phyloP scores from a whole-genome alignment of 2,113 vertebrate genomes.

The Leptodactylus fuscus region DNA sequence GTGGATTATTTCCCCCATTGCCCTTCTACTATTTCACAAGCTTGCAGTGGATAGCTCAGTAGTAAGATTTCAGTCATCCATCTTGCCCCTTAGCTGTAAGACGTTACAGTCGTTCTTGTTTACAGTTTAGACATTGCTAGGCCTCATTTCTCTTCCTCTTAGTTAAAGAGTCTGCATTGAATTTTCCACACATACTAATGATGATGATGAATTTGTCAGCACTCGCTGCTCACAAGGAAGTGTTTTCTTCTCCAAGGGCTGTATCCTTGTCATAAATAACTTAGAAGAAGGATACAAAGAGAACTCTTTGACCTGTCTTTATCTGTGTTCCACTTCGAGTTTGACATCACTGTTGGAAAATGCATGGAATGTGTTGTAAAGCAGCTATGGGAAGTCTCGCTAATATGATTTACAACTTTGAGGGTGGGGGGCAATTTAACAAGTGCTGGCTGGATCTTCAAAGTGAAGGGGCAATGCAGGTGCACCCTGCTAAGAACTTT shows the following conservation, averaged over 20 bases:
- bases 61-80: neutral
- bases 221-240: neutral
- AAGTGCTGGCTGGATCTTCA: slow-evolving; percentile 65
- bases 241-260: slow-evolving; percentile 57
- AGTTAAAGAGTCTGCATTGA: neutral
- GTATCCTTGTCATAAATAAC: slow-evolving; percentile 60
- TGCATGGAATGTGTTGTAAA: slow-evolving; percentile 69
- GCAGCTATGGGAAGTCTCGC: slow-evolving; percentile 65
- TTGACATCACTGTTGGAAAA: slow-evolving; percentile 65
- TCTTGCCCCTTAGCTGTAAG: slow-evolving; percentile 11
- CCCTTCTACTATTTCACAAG: neutral
- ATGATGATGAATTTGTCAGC: slow-evolving; percentile 23
- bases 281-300: slow-evolving; percentile 62
- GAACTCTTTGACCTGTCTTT: slow-evolving; percentile 64
- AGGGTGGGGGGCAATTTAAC: slow-evolving; percentile 66
- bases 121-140: neutral
- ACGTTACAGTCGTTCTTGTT: neutral
- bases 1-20: neutral
- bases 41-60: neutral
- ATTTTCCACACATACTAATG: slow-evolving; percentile 25
- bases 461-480: slow-evolving; percentile 65
- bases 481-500: slow-evolving; percentile 60
- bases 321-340: slow-evolving; percentile 66
- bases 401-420: slow-evolving; percentile 67
- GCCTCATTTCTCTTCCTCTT: neutral